Evolutionary conservation across 2,797 vertebrate genomes (phyloP), one percentile per base, ranked within the genome.

Genomic region (Pseudocheirus occidentalis): DNA sequence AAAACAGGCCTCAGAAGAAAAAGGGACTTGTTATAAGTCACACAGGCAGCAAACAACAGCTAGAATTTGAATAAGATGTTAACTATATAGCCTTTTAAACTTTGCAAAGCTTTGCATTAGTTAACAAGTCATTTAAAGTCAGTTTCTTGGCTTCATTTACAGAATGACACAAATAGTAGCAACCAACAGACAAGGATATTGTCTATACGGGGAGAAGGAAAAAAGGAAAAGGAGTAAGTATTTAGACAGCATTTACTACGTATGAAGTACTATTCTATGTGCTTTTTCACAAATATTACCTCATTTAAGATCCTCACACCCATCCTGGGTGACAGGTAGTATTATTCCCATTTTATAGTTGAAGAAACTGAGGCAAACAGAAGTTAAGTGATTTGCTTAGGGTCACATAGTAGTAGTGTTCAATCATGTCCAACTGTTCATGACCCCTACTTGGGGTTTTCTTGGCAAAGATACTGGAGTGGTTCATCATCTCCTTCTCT

Each of bases 91-190:
- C 6, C n/a, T 81, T 73, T 46, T 92, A 90, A 95, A 93, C 29
- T n/a, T 54, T 89, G 52, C 66, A 66, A 7, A 91, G 40, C 31
- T 73, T 10, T 5, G 31, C 16, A 40, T 57, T 81, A 87, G 62
- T 54, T 52, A 91, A 73, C 90, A 66, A 92, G 55, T 89, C 73
- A 66, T n/a, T 13, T 90, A 59, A 92, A 53, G 9, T 66, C 92
- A 50, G 46, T 28, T 14, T 58, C 94, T 87, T 40, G 55, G 24
- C 66, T 95, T 93, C 92, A 40, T 95, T 90, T 91, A 14, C 4
- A 91, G 94, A 95, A 95, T 81, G 28, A 53, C 13, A 93, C 55
- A 55, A 93, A 81, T 93, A 90, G 31, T 50, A 62, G 24, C 92
- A 92, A 46, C 55, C 46, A 92, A 90, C 62, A 58, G 52, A 90